Conservation (phyloP, 1,140 invertebrate genomes). For the Drosophila fuyamai region DNA sequence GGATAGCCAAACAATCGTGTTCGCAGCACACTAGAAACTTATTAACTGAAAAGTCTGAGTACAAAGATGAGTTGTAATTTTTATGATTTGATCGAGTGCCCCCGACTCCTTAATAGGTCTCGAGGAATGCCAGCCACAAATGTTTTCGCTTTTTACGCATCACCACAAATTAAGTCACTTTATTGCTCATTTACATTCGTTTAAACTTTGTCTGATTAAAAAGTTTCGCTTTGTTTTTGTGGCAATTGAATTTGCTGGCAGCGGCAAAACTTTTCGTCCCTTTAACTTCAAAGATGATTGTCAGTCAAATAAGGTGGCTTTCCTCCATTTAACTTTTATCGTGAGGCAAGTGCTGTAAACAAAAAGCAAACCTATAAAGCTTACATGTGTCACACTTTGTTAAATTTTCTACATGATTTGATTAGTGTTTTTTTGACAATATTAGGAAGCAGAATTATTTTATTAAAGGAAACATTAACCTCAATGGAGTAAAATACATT, state of each 20-base stretch:
- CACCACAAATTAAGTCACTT: slow-evolving; percentile 33
- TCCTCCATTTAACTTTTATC: background rate
- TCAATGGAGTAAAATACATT: slow-evolving; percentile 2
- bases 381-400: background rate
- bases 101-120: slow-evolving; percentile 32
- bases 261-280: slow-evolving; percentile 20
- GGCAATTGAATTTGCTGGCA: slow-evolving; percentile 35
- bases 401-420: no score
- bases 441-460: no score
- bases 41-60: slow-evolving; percentile 32
- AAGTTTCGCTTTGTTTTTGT: slow-evolving; percentile 22
- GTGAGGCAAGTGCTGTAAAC: background rate
- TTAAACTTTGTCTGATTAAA: slow-evolving; percentile 35
- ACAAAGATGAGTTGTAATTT: slow-evolving; percentile 38
- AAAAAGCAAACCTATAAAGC: background rate
- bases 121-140: slow-evolving; percentile 18
- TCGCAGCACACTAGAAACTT: slow-evolving; percentile 36
- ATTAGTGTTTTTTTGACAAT: no score
- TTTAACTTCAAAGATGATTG: slow-evolving; percentile 48
- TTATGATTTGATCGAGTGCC: slow-evolving; percentile 44
- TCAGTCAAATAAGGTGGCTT: background rate
- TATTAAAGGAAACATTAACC: no score
- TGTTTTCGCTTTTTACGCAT: slow-evolving; percentile 48
- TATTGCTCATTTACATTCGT: slow-evolving; percentile 39
- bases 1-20: slow-evolving; percentile 45